A percentile compares a stretch with the other conserved stretches of the same genome.
These are phyloP conservation scores for Neodiprion virginianus DNA, from an alignment of 1,140 invertebrate genomes.

Conservation along the genomic window DNA sequence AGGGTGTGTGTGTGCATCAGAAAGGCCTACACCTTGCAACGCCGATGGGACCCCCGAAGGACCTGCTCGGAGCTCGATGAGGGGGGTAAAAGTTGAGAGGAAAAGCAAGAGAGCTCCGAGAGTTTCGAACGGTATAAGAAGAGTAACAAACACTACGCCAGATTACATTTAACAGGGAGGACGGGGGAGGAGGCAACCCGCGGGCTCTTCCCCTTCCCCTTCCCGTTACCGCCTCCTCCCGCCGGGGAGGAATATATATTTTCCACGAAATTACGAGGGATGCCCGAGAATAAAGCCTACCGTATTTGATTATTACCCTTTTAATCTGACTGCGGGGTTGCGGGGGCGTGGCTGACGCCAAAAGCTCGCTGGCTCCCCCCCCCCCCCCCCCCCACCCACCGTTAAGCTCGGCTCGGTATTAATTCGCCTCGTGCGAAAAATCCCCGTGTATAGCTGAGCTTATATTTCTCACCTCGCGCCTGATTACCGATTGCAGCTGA, in stretches of 20 bases:
- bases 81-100: background rate
- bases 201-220: background rate
- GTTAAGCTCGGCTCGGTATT: too few species aligned
- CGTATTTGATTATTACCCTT: constrained; percentile 62
- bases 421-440: too few species aligned
- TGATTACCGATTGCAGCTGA: too few species aligned
- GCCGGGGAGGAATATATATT: constrained; percentile 48
- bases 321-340: constrained; percentile 45
- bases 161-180: constrained; percentile 58
- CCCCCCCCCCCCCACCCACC: too few species aligned
- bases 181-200: constrained; percentile 26
- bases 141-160: constrained; percentile 57
- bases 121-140: constrained; percentile 12
- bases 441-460: too few species aligned
- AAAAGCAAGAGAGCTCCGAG: background rate
- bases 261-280: constrained; percentile 51
- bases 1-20: background rate
- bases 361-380: background rate
- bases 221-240: constrained; percentile 21
- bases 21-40: background rate
- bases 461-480: too few species aligned
- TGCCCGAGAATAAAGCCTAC: constrained; percentile 52
- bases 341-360: background rate
- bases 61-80: background rate
- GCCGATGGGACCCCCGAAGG: constrained; percentile 6